Evolutionary conservation across 2,113 vertebrate species (phyloP), one percentile per base, ranked within the genome.

Genomic region (Verasper variegatus): DNA sequence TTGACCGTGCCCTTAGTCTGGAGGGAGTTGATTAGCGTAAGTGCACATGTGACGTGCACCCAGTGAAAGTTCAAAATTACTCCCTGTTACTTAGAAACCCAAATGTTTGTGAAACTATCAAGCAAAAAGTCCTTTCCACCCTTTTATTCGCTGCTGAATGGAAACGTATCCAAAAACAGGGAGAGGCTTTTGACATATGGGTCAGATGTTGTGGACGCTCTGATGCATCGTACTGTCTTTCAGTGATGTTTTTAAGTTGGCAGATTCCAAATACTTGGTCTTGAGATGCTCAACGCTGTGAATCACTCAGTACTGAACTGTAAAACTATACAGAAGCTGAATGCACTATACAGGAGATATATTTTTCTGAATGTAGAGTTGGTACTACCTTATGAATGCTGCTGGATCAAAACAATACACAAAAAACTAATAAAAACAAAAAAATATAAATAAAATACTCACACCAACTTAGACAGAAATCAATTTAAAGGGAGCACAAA

Each of bases 301-400:
- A 92, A 86, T 82, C 68, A 66, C 80, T 86, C 65, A 71, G 58
- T 69, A 82, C 71, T 88, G 79, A 88, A 80, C 68, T 74, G 70
- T 80, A 60, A 75, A 76, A 80, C 83, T 76, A 67, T 69, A 74
- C 76, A 88, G 71, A 74, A 83, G 82, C 74, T 64, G 84, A 92
- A 88, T 91, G 87, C 90, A 91, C 91, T 91, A 88, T 77, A 86
- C 75, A 83, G 78, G 82, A 87, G 82, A 89, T 88, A 71, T 89
- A 85, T 92, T 89, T 93, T 92, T 91, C 74, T 93, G 92, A 94
- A 94, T 94, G 90, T 94, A 92, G 87, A 87, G 88, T 91, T 90
- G 91, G 84, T 89, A 90, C 85, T 58, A 86, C 71, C 49, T 74
- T 68, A 80, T 47, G 74, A 87, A 93, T 82, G 85, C 83, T 93